Percentiles rank a stretch among this genome's conserved stretches.
Conservation (phyloP, 2,797 vertebrate genomes). For the Coluber constrictor region DNA sequence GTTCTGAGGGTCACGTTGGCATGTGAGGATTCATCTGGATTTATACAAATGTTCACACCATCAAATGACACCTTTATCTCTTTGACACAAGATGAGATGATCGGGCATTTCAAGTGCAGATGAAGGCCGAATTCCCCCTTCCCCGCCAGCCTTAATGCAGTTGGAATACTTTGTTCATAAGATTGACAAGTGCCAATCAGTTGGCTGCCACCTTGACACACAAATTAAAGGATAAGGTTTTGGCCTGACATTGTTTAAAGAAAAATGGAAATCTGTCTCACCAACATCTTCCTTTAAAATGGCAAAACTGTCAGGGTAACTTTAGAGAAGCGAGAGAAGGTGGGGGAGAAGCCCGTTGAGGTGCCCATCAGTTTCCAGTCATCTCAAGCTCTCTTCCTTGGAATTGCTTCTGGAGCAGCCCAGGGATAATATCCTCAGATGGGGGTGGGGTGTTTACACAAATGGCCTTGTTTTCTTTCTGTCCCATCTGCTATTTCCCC, state of each 20-base stretch:
- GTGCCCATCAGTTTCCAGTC: not conserved
- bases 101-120: not conserved
- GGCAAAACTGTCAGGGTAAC: not conserved
- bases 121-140: not conserved
- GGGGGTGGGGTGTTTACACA: not conserved
- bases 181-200: conserved; percentile 4
- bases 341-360: not conserved
- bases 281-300: not conserved
- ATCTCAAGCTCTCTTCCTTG: not conserved
- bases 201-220: not conserved
- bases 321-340: not conserved
- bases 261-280: not conserved
- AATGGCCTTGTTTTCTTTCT: not conserved
- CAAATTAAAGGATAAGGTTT: not conserved
- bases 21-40: not conserved
- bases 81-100: not conserved
- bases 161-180: not conserved
- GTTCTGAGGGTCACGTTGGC: not conserved
- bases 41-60: not conserved
- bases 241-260: not conserved
- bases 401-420: not conserved
- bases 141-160: not conserved
- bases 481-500: not conserved
- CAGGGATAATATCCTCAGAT: not conserved
- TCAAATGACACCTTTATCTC: not conserved